Conservation (phyloP, 2,888 invertebrate genomes). For the Leptarthrus brevirostris region DNA sequence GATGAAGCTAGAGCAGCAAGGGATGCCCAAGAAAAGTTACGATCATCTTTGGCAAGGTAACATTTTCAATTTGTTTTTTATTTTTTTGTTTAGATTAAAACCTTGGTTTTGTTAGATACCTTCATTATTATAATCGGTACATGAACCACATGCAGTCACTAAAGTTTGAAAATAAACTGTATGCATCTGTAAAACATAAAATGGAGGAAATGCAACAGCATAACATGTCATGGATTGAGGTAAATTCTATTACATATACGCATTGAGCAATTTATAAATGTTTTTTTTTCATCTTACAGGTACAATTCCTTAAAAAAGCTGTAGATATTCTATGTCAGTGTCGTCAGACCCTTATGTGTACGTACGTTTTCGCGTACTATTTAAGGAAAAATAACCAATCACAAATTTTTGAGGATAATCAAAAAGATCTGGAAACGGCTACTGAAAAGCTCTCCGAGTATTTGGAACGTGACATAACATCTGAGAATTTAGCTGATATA, state of each 20-base stretch:
- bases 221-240: conserved; percentile 99
- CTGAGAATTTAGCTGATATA: conserved; percentile 95
- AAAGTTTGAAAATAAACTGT: conserved; percentile 96
- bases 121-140: conserved; percentile 98
- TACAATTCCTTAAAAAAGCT: conserved; percentile 97
- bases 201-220: conserved; percentile 99
- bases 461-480: conserved; percentile 96
- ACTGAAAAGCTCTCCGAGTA: conserved; percentile 98
- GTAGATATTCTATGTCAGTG: conserved; percentile 97
- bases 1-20: conserved; percentile 96
- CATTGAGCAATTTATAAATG: no score
- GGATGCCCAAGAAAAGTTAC: conserved; percentile 94
- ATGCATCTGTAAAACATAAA: conserved; percentile 94
- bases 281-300: conserved; percentile 68
- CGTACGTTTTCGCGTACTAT: conserved; percentile 99
- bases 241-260: no score
- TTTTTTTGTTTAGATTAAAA: not conserved
- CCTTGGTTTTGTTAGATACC: conserved; percentile 74
- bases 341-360: conserved; percentile 98
- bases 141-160: conserved; percentile 99
- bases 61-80: conserved; percentile 62
- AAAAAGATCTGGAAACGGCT: conserved; percentile 96
- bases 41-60: conserved; percentile 94
- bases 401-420: conserved; percentile 98
- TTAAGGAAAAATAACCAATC: conserved; percentile 98